Evolutionary conservation across 2,888 invertebrate genomes (phyloP), one percentile per base, ranked within the genome.

Genomic region (Bombylius discolor): DNA sequence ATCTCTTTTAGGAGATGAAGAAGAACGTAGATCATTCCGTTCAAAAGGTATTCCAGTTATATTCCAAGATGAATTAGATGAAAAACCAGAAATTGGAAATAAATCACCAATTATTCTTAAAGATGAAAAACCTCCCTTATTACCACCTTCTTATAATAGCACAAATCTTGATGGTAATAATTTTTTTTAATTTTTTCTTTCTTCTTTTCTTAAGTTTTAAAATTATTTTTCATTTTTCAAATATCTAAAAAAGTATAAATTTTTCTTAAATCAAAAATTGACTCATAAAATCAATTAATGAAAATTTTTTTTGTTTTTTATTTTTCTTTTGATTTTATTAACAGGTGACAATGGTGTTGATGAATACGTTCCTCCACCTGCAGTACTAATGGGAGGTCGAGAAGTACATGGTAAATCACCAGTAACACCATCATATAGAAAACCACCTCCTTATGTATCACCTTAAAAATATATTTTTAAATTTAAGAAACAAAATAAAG

Each of bases 381-480:
- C 92, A 46, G 62, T 89, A 85, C 65, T 73, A 32, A 64, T 73
- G 8, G 73, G 73, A 39, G 71, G 72, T 58, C 84, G 88, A 64
- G 88, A 89, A 59, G 84, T 80, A 59, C 81, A 81, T 62, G 79
- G 84, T 64, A 83, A 85, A 84, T 66, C 80, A 63, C 90, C 89
- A 55, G 90, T 89, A 58, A 89, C 89, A 51, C 91, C 93, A 60
- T 89, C 91, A 65, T 93, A 94, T 80, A 84, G 94, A 69, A 91
- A 93, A 76, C 96, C 96, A 52, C 95, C 96, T 59, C 96, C 96
- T 46, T 96, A 97, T 76, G 95, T 96, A 67, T 95, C 96, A 65
- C 96, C 96, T 76, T 96, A 95, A 93, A 66, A 46, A 46, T 39
- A 6, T 42, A 36, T 42, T 42, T 11, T 42, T 11, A 42, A 11